Conservation (phyloP, 2,113 vertebrate genomes). For the Macaca fascicularis region T2T-MFA8v1.1 NC_088384.1:62133001-62133500, state of each 20-base stretch:
- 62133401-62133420: background rate
- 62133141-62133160: conserved; percentile 93
- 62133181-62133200: conserved; percentile 93
- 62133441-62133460: background rate
- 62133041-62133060: background rate
- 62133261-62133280: background rate
- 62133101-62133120: conserved; percentile 90
- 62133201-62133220: conserved; percentile 92
- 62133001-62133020: background rate
- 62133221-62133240: conserved; percentile 93
- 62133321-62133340: background rate
- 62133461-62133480: background rate
- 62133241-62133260: background rate
- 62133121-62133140: conserved; percentile 90
- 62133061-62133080: background rate
- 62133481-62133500: background rate
- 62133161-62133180: conserved; percentile 93
- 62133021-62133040: background rate
- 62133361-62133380: background rate
- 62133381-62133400: background rate
- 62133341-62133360: background rate
- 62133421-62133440: accelerated
- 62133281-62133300: background rate
- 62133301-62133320: background rate
- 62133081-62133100: conserved; percentile 87